Conservation (phyloP, 1,140 invertebrate genomes). For the Telenomus remus region DNA sequence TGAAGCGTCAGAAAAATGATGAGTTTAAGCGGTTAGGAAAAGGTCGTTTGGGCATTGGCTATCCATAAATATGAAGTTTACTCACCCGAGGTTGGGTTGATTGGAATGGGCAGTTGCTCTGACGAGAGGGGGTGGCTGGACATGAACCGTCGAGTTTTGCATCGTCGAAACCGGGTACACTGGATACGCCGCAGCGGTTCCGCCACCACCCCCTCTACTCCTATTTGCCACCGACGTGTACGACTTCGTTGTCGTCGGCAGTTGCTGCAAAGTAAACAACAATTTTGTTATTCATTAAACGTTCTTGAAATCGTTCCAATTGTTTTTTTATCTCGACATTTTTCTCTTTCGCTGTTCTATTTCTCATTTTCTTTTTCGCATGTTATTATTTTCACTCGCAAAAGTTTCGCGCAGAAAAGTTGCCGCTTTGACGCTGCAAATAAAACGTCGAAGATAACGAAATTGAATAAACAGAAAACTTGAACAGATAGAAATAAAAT, state of each 20-base stretch:
- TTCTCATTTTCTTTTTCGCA: too few relatives aligned
- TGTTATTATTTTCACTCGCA: too few relatives aligned
- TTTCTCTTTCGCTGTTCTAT: too few relatives aligned
- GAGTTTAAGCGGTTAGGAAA: neutral
- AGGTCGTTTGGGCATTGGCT: neutral
- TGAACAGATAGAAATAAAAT: too few relatives aligned
- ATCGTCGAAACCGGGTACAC: slow-evolving; percentile 73
- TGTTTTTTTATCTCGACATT: too few relatives aligned
- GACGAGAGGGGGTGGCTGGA: slow-evolving; percentile 77
- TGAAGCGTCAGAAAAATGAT: neutral
- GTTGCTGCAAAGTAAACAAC: slow-evolving; percentile 60
- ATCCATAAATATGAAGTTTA: slow-evolving; percentile 9
- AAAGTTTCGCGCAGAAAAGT: too few relatives aligned
- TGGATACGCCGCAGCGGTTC: slow-evolving; percentile 70
- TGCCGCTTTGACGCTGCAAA: too few relatives aligned
- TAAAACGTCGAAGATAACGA: too few relatives aligned
- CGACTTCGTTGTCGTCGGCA: slow-evolving; percentile 61
- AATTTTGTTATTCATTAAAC: slow-evolving; percentile 2
- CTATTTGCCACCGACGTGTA: slow-evolving; percentile 65
- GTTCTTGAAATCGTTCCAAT: neutral
- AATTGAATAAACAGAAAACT: too few relatives aligned
- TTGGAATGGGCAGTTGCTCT: slow-evolving; percentile 74
- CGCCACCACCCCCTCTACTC: slow-evolving; percentile 65
- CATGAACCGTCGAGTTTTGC: slow-evolving; percentile 70
- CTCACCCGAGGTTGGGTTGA: slow-evolving; percentile 74